Percentiles rank a stretch among this genome's conserved stretches.
These are phyloP conservation scores for Sympetrum striolatum DNA, from an alignment of 2,888 invertebrate species.

Conservation along the genomic window DNA sequence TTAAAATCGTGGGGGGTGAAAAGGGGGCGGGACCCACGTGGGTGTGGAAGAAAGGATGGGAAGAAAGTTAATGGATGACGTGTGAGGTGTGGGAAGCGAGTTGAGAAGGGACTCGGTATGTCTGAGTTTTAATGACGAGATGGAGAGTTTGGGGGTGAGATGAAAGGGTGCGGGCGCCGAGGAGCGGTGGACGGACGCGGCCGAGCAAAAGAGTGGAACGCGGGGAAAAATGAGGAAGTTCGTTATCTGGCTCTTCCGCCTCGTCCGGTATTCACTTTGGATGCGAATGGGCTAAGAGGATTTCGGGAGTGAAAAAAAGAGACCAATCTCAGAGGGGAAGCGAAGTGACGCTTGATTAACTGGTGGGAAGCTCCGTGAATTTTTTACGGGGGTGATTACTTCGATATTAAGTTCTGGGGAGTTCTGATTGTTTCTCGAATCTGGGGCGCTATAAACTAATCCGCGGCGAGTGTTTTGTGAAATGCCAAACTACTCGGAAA, in stretches of 20 bases:
- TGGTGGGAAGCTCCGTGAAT: not conserved
- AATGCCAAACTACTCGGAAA: too few relatives aligned
- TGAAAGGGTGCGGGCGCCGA: not conserved
- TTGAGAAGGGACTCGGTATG: not conserved
- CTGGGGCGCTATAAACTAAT: too few relatives aligned
- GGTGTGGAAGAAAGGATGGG: not conserved
- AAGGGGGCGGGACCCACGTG: not conserved
- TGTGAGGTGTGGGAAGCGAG: not conserved
- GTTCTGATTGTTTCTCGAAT: too few relatives aligned
- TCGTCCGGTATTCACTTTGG: not conserved
- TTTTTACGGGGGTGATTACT: not conserved
- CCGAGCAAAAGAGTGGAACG: not conserved
- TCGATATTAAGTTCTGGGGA: not conserved
- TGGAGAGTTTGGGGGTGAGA: not conserved
- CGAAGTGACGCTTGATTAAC: not conserved
- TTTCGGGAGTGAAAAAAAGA: not conserved
- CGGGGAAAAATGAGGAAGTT: not conserved
- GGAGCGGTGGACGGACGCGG: not conserved
- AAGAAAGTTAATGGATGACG: not conserved
- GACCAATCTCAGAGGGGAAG: not conserved
- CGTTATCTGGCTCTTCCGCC: slow-evolving; percentile 23
- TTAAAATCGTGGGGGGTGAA: not conserved
- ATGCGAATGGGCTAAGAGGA: not conserved
- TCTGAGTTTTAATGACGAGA: not conserved
- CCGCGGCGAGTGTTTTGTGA: too few relatives aligned